phyloP scores from a whole-genome alignment of 2,888 invertebrate genomes.

The Caenorhabditis sulstoni region DNA sequence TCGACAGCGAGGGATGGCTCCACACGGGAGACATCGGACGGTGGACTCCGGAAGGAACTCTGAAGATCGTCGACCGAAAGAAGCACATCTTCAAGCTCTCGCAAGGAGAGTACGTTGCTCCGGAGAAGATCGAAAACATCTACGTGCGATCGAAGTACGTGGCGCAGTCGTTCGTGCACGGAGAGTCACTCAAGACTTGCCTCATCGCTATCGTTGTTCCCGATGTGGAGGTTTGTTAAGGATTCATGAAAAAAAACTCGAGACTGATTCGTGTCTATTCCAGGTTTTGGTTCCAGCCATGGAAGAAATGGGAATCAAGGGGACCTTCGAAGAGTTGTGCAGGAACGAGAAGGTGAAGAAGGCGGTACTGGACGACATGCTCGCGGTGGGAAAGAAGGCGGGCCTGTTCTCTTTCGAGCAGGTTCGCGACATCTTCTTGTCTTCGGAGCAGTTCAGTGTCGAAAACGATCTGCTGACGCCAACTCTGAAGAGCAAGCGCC shows the following conservation, averaged over 20 bases:
- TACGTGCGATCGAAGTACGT: constrained; percentile 94
- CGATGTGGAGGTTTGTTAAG: constrained; percentile 83
- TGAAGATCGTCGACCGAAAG: constrained; percentile 96
- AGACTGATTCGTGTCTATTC: constrained; percentile 1
- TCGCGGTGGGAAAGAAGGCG: constrained; percentile 90
- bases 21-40: constrained; percentile 97
- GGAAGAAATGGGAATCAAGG: constrained; percentile 64
- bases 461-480: constrained; percentile 97
- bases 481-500: constrained; percentile 94
- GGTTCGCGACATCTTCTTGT: constrained; percentile 91
- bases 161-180: constrained; percentile 94
- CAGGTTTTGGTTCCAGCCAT: constrained; percentile 70
- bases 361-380: constrained; percentile 91
- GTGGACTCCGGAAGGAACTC: constrained; percentile 92
- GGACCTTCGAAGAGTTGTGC: constrained; percentile 74
- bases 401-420: constrained; percentile 96
- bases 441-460: constrained; percentile 95
- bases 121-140: constrained; percentile 97
- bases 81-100: constrained; percentile 98
- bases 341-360: constrained; percentile 86
- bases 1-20: constrained; percentile 92
- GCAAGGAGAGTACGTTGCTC: constrained; percentile 98
- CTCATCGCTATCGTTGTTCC: constrained; percentile 95
- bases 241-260: background rate
- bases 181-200: constrained; percentile 94